phyloP scores from a whole-genome alignment of 2,113 vertebrate genomes.

The Engystomops pustulosus region DNA sequence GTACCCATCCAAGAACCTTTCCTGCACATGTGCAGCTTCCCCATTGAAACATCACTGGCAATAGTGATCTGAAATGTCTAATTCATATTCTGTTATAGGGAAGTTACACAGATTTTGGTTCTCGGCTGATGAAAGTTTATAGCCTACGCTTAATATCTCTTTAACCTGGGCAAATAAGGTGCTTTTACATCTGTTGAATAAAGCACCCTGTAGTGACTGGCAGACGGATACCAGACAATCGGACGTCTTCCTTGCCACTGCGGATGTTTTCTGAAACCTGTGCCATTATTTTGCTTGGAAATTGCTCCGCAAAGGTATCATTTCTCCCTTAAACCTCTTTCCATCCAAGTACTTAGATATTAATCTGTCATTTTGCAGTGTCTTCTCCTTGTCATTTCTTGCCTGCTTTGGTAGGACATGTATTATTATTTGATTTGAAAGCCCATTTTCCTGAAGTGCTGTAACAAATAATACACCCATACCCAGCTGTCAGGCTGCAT shows the following conservation, averaged over 20 bases:
- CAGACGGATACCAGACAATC: neutral
- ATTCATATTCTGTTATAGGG: no score
- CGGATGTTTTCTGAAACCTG: neutral
- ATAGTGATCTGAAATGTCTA: no score
- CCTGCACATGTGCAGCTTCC: no score
- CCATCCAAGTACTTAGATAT: constrained; percentile 28
- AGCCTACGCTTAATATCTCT: neutral
- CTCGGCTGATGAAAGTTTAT: no score
- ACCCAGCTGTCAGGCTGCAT: constrained; percentile 44
- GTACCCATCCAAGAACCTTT: no score
- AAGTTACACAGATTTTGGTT: no score
- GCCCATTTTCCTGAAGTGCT: constrained; percentile 45
- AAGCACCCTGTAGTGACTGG: neutral
- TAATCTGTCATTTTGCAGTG: constrained; percentile 32
- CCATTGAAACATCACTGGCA: no score
- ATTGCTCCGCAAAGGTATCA: constrained; percentile 26
- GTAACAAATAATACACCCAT: constrained; percentile 45
- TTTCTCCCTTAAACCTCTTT: constrained; percentile 30
- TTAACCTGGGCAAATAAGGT: neutral
- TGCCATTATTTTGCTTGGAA: constrained; percentile 23
- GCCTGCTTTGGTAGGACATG: constrained; percentile 24
- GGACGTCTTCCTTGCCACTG: neutral
- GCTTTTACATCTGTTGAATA: neutral
- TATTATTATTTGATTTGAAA: constrained; percentile 55
- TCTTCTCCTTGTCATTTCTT: constrained; percentile 38